A percentile compares a stretch with the other conserved stretches of the same genome.
These are phyloP conservation scores for Chrysolina americana DNA, from an alignment of 2,888 invertebrate genomes.

Conservation along the genomic window DNA sequence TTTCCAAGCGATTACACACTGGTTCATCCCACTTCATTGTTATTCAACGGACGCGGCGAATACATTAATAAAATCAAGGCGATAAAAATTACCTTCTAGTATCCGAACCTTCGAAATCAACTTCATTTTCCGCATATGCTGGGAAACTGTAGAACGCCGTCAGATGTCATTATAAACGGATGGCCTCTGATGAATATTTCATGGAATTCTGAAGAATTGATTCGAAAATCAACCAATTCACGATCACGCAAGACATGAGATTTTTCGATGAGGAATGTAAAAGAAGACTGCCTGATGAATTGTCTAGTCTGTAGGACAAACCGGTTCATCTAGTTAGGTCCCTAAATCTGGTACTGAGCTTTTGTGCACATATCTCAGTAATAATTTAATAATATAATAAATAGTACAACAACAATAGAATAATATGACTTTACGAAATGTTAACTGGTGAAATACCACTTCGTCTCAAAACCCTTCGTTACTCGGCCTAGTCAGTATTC, in stretches of 20 bases:
- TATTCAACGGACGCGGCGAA: not conserved
- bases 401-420: too few species aligned
- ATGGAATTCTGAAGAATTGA: not conserved
- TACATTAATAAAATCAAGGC: slow-evolving; percentile 37
- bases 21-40: slow-evolving; percentile 21
- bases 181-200: not conserved
- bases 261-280: not conserved
- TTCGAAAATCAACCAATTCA: not conserved
- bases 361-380: too few species aligned
- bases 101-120: slow-evolving; percentile 30
- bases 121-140: slow-evolving; percentile 32
- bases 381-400: too few species aligned
- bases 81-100: slow-evolving; percentile 22
- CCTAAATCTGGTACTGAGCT: too few species aligned
- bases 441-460: too few species aligned
- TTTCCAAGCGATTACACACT: slow-evolving; percentile 21
- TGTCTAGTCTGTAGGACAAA: too few species aligned
- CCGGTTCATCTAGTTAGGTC: too few species aligned
- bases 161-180: not conserved
- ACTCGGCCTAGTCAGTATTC: too few species aligned
- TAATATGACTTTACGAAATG: too few species aligned
- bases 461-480: too few species aligned
- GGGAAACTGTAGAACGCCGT: slow-evolving; percentile 31
- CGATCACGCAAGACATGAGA: not conserved
- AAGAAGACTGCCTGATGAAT: too few species aligned